These are phyloP conservation scores for Melikaiella ostensackeni DNA, from an alignment of 2,888 invertebrate species.

Conservation along the genomic window DNA sequence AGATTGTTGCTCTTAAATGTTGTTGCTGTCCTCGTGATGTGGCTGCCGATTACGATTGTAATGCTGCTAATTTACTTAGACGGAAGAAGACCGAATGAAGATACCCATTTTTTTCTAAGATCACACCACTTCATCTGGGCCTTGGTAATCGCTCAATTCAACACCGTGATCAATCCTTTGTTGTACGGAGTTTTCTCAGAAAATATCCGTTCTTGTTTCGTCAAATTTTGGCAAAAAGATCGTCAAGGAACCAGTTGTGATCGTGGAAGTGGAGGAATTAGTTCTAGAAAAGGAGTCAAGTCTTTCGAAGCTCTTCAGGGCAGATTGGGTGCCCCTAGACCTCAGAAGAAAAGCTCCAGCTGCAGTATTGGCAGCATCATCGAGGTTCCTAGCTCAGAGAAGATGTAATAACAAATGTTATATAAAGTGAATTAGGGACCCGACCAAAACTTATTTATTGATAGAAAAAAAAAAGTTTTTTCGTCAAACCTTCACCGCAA, in stretches of 20 bases:
- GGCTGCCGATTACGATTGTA: constrained; percentile 79
- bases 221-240: constrained; percentile 74
- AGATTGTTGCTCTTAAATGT: constrained; percentile 79
- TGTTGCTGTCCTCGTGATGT: constrained; percentile 80
- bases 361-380: constrained; percentile 72
- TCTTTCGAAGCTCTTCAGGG: constrained; percentile 67
- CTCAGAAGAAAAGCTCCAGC: constrained; percentile 68
- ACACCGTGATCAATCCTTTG: constrained; percentile 80
- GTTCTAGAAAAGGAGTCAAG: constrained; percentile 52
- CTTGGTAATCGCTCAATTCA: constrained; percentile 78
- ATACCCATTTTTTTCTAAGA: constrained; percentile 78
- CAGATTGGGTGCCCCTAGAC: constrained; percentile 56
- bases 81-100: constrained; percentile 78
- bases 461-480: too few relatives aligned
- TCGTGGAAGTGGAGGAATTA: constrained; percentile 58
- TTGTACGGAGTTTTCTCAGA: constrained; percentile 80
- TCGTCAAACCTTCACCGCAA: too few relatives aligned
- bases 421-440: not conserved
- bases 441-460: too few relatives aligned
- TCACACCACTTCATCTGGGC: constrained; percentile 79
- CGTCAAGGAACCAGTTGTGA: constrained; percentile 53
- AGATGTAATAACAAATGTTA: constrained; percentile 53
- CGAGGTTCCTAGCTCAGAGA: constrained; percentile 71
- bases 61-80: constrained; percentile 80
- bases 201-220: constrained; percentile 78